These are phyloP conservation scores for Platanista minor DNA, from an alignment of 2,113 vertebrate species.

Conservation along the genomic window DNA sequence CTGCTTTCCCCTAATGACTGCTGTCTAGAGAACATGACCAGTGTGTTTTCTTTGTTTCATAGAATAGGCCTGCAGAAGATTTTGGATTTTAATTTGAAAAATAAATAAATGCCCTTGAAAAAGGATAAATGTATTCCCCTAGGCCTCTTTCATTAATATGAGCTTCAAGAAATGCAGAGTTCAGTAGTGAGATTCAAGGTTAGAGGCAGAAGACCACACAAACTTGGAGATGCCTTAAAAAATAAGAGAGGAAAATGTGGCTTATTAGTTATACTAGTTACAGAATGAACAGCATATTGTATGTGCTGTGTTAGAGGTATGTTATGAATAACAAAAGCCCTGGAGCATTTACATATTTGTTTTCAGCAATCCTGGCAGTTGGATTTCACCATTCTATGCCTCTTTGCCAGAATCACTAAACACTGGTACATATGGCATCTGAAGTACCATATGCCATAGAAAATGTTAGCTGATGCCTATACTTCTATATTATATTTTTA, in stretches of 20 bases:
- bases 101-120: constrained; percentile 40
- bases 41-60: constrained; percentile 76
- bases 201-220: not conserved
- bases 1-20: not conserved
- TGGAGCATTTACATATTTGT: constrained; percentile 95
- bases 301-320: constrained; percentile 89
- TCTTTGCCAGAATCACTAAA: constrained; percentile 99
- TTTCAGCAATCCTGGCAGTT: constrained; percentile 96
- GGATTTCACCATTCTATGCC: constrained; percentile 93
- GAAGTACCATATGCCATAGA: constrained; percentile 99
- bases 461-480: constrained; percentile 96
- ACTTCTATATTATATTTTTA: constrained; percentile 88
- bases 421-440: constrained; percentile 99
- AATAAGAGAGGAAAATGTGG: constrained; percentile 73
- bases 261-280: constrained; percentile 79
- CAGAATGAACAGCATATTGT: constrained; percentile 89
- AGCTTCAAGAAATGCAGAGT: constrained; percentile 13
- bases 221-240: constrained; percentile 57
- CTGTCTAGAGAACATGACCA: constrained; percentile 14
- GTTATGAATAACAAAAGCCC: constrained; percentile 93
- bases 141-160: constrained; percentile 50
- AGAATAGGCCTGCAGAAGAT: constrained; percentile 25
- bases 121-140: constrained; percentile 37
- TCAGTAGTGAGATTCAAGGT: constrained; percentile 22
- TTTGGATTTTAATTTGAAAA: not conserved